Percentiles rank a stretch among this genome's conserved stretches.
phyloP scores from a whole-genome alignment of 2,888 invertebrate genomes.

The Cephus pulcher region DNA sequence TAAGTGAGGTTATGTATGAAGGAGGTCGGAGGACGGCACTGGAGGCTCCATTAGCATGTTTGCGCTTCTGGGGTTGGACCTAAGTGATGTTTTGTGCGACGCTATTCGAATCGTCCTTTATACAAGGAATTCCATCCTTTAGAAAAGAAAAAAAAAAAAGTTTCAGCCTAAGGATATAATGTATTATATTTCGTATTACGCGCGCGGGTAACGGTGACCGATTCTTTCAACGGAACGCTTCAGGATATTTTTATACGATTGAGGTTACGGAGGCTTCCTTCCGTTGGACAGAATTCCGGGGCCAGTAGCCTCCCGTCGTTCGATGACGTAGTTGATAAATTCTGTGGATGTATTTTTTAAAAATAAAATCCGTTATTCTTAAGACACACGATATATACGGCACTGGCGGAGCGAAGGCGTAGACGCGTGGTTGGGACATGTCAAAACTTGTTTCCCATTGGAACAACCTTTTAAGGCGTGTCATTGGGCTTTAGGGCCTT shows the following conservation, averaged over 20 bases:
- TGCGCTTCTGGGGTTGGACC: slow-evolving; percentile 52
- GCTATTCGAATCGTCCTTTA: slow-evolving; percentile 50
- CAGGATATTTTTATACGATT: not conserved
- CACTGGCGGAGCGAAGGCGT: slow-evolving; percentile 35
- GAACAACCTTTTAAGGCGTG: slow-evolving; percentile 11
- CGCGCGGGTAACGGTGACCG: not conserved
- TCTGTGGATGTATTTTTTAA: not conserved
- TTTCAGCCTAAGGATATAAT: slow-evolving; percentile 4
- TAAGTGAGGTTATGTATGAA: slow-evolving; percentile 31
- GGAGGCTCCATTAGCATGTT: slow-evolving; percentile 63
- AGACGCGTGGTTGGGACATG: slow-evolving; percentile 60
- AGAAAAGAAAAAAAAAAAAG: slow-evolving; percentile 10
- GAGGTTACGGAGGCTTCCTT: not conserved
- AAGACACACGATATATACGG: not conserved
- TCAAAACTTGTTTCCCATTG: slow-evolving; percentile 60
- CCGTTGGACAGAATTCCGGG: not conserved
- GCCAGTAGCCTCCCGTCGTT: not conserved
- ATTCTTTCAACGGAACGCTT: slow-evolving; percentile 1
- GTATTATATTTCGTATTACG: slow-evolving; percentile 1
- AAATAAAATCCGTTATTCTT: not conserved
- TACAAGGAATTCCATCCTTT: slow-evolving; percentile 24
- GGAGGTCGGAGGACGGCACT: slow-evolving; percentile 33
- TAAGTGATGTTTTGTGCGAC: slow-evolving; percentile 63
- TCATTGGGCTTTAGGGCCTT: not conserved
- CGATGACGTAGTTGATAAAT: not conserved